Base-by-base conservation (phyloP, 2,888 invertebrate genomes). In the Petrolisthes cinctipes region DNA sequence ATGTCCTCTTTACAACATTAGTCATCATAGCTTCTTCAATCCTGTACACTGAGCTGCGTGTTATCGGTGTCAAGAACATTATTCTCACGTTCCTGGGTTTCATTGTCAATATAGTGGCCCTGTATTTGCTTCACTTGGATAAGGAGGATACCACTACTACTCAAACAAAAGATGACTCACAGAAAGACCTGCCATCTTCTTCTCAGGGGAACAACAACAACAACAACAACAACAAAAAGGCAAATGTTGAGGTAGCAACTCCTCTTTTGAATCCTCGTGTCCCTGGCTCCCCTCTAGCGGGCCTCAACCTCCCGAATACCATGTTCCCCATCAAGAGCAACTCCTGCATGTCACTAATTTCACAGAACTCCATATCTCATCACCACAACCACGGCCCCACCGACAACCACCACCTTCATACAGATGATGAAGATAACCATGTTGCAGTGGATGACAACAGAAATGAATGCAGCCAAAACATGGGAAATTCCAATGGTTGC, bases 11-110 rank as follows among this genome's bases (percentile, higher is more conserved):
- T 53, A 89, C 89, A 9, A 86, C 90, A 4, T 82, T 90, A 4
- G 89, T 90, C 51, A 90, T 90, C 53, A 82, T 89, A 5, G 90
- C 88, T 7, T 90, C 90, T 14, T 86, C 90, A 17, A 90, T 90
- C 66, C 83, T 90, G 56, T 90, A 89, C 82, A 87, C 90, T 73
- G 87, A 89, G 75, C 83, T 87, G 20, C 66, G 81, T n/a, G 89
- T 85, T 17, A 85, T 90, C 20, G 90, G 89, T 7, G 76, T 83
- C 56, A 90, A 90, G 66, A 89, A 90, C 57, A 89, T 90, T 20
- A 73, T 90, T 9, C 86, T 90, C 7, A 90, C 90, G 11, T 73
- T 90, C 7, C 86, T 90, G 6, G 90, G 90, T 14, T 89, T 90
- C 76, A 81, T 88, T 17, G 88, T 90, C 56, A 90, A 90, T 76